Conservation (phyloP, 2,113 vertebrate species). For the Grammomys dolichurus region DNA sequence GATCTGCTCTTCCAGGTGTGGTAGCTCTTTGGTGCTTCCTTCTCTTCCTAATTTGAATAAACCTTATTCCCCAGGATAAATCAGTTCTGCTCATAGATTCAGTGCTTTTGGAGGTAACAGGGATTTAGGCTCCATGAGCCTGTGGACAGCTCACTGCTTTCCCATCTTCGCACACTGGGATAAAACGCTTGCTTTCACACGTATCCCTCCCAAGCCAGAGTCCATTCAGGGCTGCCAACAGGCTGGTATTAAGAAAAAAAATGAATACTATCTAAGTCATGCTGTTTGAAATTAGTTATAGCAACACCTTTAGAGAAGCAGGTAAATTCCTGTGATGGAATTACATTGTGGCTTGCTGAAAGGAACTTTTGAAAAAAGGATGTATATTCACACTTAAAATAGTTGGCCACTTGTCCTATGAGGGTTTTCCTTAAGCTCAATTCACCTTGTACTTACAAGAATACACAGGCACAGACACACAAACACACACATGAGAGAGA, state of each 20-base stretch:
- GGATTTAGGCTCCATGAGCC: neutral
- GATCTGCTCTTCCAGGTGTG: neutral
- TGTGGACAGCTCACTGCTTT: neutral
- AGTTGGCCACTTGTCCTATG: neutral
- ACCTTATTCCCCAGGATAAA: neutral
- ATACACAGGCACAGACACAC: neutral
- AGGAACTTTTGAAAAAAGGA: constrained; percentile 26
- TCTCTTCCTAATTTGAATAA: neutral
- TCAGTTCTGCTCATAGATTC: neutral
- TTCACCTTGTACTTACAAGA: constrained; percentile 33
- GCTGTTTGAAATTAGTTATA: constrained; percentile 26
- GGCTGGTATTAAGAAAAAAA: constrained; percentile 28
- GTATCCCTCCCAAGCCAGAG: neutral
- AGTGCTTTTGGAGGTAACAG: neutral
- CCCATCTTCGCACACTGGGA: neutral
- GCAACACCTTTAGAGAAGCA: neutral
- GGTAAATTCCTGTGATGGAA: constrained; percentile 26
- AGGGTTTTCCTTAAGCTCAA: constrained; percentile 54
- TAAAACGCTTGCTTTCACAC: neutral
- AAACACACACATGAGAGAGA: neutral
- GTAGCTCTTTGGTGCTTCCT: neutral
- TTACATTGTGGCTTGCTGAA: constrained; percentile 42
- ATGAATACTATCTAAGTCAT: neutral
- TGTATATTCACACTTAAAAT: constrained; percentile 58
- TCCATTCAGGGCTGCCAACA: neutral